phyloP scores from a whole-genome alignment of 1,140 invertebrate species.

The Sinella curviseta region DNA sequence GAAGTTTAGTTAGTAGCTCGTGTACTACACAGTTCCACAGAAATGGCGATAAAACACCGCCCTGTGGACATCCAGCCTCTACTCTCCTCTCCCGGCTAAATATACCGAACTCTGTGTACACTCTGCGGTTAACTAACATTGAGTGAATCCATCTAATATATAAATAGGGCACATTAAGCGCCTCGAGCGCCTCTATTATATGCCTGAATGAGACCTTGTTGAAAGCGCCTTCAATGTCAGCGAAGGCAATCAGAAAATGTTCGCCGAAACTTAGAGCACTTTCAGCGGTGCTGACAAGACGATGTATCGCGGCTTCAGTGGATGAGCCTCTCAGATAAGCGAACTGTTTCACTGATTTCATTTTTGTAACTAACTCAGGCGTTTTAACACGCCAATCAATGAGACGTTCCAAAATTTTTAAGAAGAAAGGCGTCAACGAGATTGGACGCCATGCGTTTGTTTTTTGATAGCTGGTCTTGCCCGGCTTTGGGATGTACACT shows the following conservation, averaged over 20 bases:
- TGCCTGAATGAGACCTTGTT: background rate
- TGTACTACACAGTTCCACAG: slow-evolving; percentile 31
- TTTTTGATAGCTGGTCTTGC: slow-evolving; percentile 29
- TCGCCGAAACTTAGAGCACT: background rate
- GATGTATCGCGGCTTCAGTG: slow-evolving; percentile 6
- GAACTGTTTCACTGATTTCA: slow-evolving; percentile 30
- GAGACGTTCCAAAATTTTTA: slow-evolving; percentile 39
- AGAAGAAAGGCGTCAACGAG: slow-evolving; percentile 40
- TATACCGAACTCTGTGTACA: background rate
- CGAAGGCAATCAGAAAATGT: background rate
- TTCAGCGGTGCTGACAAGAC: background rate
- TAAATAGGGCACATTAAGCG: background rate
- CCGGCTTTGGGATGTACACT: slow-evolving; percentile 38
- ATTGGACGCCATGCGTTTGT: slow-evolving; percentile 35
- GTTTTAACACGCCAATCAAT: slow-evolving; percentile 33
- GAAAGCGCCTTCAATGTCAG: slow-evolving; percentile 7
- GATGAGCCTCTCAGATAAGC: slow-evolving; percentile 32
- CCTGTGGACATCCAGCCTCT: slow-evolving; percentile 32
- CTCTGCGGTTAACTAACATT: background rate
- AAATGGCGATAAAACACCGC: slow-evolving; percentile 31
- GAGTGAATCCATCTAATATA: slow-evolving; percentile 5
- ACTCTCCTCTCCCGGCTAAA: background rate
- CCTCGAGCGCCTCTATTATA: background rate
- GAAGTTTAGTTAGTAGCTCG: background rate
- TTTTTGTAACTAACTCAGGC: background rate